Base-by-base conservation (phyloP, 2,888 invertebrate genomes). In the Diloba caeruleocephala region DNA sequence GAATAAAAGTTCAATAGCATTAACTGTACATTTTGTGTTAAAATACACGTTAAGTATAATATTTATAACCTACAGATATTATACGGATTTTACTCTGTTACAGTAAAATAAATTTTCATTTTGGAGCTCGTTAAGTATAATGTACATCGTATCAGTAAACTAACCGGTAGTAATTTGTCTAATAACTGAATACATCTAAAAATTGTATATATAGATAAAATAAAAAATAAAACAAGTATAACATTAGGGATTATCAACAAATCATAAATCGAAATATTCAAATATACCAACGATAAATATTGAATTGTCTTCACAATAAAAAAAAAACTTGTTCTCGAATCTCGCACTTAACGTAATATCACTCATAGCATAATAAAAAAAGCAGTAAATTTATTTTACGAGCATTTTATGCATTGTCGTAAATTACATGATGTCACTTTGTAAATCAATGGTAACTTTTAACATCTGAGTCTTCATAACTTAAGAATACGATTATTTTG, bases 11-110 rank as follows among this genome's bases (percentile, higher is more conserved):
- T 74, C 68, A 63, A 66, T 79, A 79, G 60, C 70, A 57, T 70
- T 75, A 72, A 75, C 79, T 85, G 82, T 87, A 87, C 85, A 86
- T 67, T 74, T 80, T 70, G 76, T 84, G 80, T 74, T 82, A 81
- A 81, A 83, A 82, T 82, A 84, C 79, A 54, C 25, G 36, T 44
- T 59, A 49, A 34, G 10, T 59, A 43, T 54, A 50, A 57, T 59
- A 53, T 42, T 49, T 41, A 42, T 42, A 61, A 50, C 21, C 70
- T 66, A 75, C 59, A 48, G 46, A 60, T 70, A 56, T 63, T 73
- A 65, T 28, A 58, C 42, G 46, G 43, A 52, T 60, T 43, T 51
- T 53, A 52, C 38, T 46, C 12, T 51, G 33, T 36, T 41, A 54
- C 21, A 59, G 56, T 34, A 10, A 53, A 62, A 34, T 38, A 21